A percentile compares a stretch with the other conserved stretches of the same genome.
phyloP scores from a whole-genome alignment of 2,113 vertebrate genomes.

The Rafetus swinhoei region DNA sequence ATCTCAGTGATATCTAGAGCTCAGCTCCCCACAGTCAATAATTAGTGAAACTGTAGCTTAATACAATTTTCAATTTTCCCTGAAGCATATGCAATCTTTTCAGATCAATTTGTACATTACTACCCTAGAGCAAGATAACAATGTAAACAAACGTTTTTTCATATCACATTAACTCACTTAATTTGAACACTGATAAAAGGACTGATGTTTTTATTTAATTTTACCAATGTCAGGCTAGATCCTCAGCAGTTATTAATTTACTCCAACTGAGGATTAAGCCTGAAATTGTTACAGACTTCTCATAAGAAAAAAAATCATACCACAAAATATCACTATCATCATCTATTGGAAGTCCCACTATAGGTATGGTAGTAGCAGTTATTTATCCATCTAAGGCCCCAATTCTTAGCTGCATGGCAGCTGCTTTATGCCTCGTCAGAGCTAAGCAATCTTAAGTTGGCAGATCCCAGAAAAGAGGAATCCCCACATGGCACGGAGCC shows the following conservation, averaged over 20 bases:
- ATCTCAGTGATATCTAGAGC: slow-evolving; percentile 50
- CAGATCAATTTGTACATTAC: slow-evolving; percentile 67
- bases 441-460: slow-evolving; percentile 56
- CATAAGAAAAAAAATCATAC: not conserved
- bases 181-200: slow-evolving; percentile 70
- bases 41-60: slow-evolving; percentile 62
- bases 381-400: slow-evolving; percentile 1
- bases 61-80: slow-evolving; percentile 61
- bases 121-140: slow-evolving; percentile 63
- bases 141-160: slow-evolving; percentile 48
- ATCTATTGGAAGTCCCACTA: slow-evolving; percentile 25
- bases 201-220: slow-evolving; percentile 31
- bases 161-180: slow-evolving; percentile 70
- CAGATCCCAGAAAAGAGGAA: slow-evolving; percentile 68
- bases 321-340: not conserved
- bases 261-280: not conserved
- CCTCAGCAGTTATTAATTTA: not conserved
- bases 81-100: slow-evolving; percentile 69
- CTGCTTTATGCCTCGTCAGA: slow-evolving; percentile 47
- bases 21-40: slow-evolving; percentile 59
- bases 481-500: slow-evolving; percentile 69
- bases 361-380: not conserved
- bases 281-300: not conserved
- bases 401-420: rapidly evolving
- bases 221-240: not conserved